Conservation (phyloP, 2,113 vertebrate species). For the Hemibagrus wyckioides region DNA sequence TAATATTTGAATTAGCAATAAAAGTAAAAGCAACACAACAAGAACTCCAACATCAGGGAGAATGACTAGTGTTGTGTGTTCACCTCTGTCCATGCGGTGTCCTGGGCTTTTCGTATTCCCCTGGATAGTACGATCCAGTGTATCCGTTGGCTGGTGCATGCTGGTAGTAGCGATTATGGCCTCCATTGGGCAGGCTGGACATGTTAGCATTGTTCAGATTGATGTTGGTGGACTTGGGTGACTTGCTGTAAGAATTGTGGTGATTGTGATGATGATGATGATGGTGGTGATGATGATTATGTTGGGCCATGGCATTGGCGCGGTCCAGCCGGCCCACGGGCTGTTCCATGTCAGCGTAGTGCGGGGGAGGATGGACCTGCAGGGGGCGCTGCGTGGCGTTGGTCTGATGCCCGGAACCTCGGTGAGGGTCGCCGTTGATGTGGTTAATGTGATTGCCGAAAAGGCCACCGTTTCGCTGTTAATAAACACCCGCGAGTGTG, state of each 20-base stretch:
- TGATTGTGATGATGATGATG: conserved; percentile 85
- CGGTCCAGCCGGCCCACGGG: conserved; percentile 80
- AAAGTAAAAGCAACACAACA: neutral
- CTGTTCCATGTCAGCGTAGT: conserved; percentile 88
- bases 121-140: conserved; percentile 75
- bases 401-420: conserved; percentile 88
- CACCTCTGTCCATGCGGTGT: conserved; percentile 90
- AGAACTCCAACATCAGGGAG: neutral
- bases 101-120: conserved; percentile 79
- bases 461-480: conserved; percentile 93
- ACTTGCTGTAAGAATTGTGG: conserved; percentile 88
- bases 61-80: conserved; percentile 40
- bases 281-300: conserved; percentile 83
- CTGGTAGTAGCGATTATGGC: conserved; percentile 81
- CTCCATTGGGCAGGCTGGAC: conserved; percentile 88
- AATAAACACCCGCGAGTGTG: conserved; percentile 67
- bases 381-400: conserved; percentile 96
- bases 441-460: conserved; percentile 95
- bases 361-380: conserved; percentile 91
- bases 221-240: conserved; percentile 95
- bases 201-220: conserved; percentile 99
- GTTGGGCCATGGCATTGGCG: conserved; percentile 88
- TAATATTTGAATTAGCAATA: neutral
- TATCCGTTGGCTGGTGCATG: conserved; percentile 82
- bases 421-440: conserved; percentile 88